These are phyloP conservation scores for Chrysemys picta DNA, from an alignment of 2,113 vertebrate genomes.

Conservation along the genomic window DNA sequence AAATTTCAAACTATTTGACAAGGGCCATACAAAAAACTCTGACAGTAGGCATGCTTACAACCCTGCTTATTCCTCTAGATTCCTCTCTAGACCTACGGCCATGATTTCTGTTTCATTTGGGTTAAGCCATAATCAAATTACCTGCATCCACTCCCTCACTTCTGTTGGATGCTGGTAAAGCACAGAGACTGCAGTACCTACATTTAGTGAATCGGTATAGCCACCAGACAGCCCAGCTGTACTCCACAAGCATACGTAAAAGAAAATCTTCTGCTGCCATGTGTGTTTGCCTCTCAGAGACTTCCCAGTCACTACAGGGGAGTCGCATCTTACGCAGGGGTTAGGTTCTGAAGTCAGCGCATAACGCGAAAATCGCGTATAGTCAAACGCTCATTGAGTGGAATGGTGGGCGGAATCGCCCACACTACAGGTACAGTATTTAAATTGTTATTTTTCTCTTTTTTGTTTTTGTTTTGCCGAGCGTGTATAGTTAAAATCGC, in stretches of 20 bases:
- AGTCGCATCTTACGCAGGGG: too few relatives aligned
- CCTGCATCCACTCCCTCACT: background rate
- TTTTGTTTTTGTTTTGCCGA: too few relatives aligned
- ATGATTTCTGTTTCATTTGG: background rate
- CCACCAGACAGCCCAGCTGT: background rate
- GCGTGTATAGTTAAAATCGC: too few relatives aligned
- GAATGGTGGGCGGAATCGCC: too few relatives aligned
- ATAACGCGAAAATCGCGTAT: too few relatives aligned
- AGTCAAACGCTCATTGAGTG: too few relatives aligned
- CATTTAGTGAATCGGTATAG: background rate
- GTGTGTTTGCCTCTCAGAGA: conserved; percentile 1
- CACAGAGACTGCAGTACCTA: background rate
- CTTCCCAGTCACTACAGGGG: background rate
- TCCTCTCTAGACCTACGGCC: background rate
- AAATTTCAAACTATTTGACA: background rate
- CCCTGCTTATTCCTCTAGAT: background rate
- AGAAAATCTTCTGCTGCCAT: background rate
- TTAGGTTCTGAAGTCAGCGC: too few relatives aligned
- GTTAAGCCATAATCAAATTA: background rate
- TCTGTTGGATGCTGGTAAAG: background rate
- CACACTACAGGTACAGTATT: too few relatives aligned
- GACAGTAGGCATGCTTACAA: background rate
- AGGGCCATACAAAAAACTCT: background rate
- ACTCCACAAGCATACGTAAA: background rate
- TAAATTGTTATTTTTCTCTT: too few relatives aligned